Percentiles rank a stretch among this genome's conserved stretches.
phyloP scores from a whole-genome alignment of 2,797 vertebrate species.

The Leptatherina wallacei region DNA sequence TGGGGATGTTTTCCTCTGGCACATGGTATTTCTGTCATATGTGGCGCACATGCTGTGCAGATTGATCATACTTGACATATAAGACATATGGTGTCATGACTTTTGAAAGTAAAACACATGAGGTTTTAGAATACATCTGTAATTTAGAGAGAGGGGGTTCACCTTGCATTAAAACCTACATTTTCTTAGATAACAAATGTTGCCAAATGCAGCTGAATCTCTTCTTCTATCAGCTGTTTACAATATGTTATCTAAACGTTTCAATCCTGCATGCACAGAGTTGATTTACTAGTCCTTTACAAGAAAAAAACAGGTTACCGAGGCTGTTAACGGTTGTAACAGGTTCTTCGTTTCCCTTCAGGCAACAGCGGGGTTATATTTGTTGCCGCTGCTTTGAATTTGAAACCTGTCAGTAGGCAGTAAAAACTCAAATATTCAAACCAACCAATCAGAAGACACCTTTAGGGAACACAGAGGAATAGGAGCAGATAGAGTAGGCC shows the following conservation, averaged over 20 bases:
- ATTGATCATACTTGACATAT: slow-evolving; percentile 12
- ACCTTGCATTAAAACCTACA: not conserved
- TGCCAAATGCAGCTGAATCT: not conserved
- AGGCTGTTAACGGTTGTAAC: slow-evolving; percentile 1
- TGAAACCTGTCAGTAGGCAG: slow-evolving; percentile 46
- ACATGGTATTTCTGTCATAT: not conserved
- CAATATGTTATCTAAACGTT: not conserved
- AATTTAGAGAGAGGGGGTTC: not conserved
- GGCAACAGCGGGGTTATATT: slow-evolving; percentile 43
- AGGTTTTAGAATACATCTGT: not conserved
- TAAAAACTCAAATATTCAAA: slow-evolving; percentile 60
- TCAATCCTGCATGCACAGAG: not conserved
- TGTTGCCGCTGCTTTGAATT: slow-evolving; percentile 7
- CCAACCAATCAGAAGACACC: slow-evolving; percentile 52
- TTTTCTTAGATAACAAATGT: not conserved
- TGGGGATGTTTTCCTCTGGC: not conserved
- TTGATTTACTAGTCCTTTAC: not conserved
- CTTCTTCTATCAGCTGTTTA: not conserved
- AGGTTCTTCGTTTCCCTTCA: slow-evolving; percentile 23
- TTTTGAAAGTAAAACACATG: not conserved
- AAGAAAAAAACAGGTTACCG: not conserved
- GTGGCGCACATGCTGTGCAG: slow-evolving; percentile 13
- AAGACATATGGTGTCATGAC: not conserved
- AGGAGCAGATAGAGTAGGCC: slow-evolving; percentile 40
- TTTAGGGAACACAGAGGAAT: slow-evolving; percentile 28